Evolutionary conservation across 2,888 invertebrate genomes (phyloP).

Genomic region (Xiphydria camelus): DNA sequence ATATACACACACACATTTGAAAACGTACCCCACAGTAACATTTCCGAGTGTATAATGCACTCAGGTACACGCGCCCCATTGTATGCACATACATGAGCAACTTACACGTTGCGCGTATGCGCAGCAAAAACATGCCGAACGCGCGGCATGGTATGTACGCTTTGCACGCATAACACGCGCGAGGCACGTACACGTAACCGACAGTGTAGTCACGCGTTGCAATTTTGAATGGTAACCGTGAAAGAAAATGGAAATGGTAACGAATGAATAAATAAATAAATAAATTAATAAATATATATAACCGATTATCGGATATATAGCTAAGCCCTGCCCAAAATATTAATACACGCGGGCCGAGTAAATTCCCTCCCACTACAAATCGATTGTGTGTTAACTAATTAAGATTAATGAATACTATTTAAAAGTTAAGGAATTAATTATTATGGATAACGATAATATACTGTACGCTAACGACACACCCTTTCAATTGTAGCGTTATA

Average conservation of each 20-base stretch:
- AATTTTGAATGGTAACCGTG: background rate
- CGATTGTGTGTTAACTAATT: conserved; percentile 56
- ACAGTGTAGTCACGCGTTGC: no score
- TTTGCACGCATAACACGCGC: no score
- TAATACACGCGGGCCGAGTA: no score
- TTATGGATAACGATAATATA: conserved; percentile 45
- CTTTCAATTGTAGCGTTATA: conserved; percentile 45
- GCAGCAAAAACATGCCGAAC: no score
- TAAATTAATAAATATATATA: conserved; percentile 37
- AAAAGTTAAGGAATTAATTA: conserved; percentile 51
- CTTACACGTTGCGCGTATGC: no score
- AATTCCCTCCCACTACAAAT: conserved; percentile 54
- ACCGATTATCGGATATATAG: conserved; percentile 42
- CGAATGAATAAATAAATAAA: conserved; percentile 18
- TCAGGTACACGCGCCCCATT: no score
- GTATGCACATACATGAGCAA: no score
- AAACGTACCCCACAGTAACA: no score
- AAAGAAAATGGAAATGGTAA: conserved; percentile 7
- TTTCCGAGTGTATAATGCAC: no score
- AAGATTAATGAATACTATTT: conserved; percentile 50
- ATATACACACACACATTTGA: conserved; percentile 32
- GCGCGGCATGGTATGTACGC: no score
- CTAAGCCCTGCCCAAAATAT: no score
- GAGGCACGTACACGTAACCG: no score
- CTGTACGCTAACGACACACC: conserved; percentile 51